These are phyloP conservation scores for Larimichthys crocea DNA, from an alignment of 2,113 vertebrate genomes.

Conservation along the genomic window DNA sequence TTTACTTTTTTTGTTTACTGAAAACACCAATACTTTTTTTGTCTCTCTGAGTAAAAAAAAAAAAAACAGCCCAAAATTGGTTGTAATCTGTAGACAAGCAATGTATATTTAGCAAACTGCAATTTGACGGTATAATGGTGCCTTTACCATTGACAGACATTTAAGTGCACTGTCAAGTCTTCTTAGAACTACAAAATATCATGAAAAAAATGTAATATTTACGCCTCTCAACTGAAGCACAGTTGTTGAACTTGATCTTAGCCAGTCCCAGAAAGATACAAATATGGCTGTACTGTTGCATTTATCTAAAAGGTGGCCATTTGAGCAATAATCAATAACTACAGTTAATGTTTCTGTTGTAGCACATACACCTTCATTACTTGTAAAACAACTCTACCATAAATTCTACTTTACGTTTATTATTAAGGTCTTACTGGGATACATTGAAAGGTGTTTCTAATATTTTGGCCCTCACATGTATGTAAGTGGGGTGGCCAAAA, in stretches of 20 bases:
- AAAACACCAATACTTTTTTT: background rate
- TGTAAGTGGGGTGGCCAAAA: too few species aligned
- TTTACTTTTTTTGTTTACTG: too few species aligned
- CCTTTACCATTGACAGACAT: background rate
- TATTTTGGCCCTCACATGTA: too few species aligned
- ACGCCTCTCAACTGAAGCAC: background rate
- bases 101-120: background rate
- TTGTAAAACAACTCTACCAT: too few species aligned
- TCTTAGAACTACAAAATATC: background rate
- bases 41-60: background rate
- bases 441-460: too few species aligned
- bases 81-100: background rate
- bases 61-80: background rate
- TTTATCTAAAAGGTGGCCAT: background rate
- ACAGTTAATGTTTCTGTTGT: background rate
- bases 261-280: too few species aligned
- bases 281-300: too few species aligned
- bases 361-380: too few species aligned
- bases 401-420: too few species aligned
- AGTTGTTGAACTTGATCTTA: background rate
- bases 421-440: too few species aligned
- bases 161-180: background rate
- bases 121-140: background rate
- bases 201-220: background rate
- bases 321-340: background rate